Evolutionary conservation across 2,113 vertebrate genomes (phyloP).

Genomic region (Neogobius melanostomus): DNA sequence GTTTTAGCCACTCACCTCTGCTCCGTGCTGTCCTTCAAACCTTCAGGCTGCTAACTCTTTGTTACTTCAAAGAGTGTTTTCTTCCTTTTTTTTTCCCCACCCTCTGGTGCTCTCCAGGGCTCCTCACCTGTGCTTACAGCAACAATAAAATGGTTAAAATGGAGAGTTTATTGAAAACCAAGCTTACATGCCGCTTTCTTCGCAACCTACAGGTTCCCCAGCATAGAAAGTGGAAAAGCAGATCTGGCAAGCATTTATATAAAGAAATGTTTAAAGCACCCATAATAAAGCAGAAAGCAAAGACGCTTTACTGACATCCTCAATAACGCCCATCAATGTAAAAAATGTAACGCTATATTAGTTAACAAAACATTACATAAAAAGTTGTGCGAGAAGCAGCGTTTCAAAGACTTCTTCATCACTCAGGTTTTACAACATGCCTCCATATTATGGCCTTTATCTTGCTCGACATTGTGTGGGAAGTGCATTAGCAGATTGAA

Average conservation of each 20-base stretch:
- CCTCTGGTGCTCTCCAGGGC: neutral
- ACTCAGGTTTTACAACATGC: neutral
- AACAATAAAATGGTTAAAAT: neutral
- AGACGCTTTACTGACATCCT: neutral
- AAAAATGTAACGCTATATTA: no score
- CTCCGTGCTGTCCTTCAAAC: constrained; percentile 28
- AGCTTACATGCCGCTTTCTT: neutral
- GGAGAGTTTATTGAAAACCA: neutral
- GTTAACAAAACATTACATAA: constrained; percentile 1
- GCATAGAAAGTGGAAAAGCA: neutral
- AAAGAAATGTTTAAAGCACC: neutral
- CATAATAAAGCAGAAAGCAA: neutral
- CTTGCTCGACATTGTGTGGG: constrained; percentile 6
- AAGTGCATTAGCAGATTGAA: constrained; percentile 13
- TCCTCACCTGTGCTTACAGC: neutral
- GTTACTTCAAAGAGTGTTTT: constrained; percentile 1
- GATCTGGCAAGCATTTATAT: neutral
- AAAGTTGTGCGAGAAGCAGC: constrained; percentile 1
- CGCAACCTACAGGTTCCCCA: neutral
- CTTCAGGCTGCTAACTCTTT: neutral
- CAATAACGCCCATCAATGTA: neutral
- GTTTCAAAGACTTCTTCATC: neutral
- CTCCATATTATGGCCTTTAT: constrained; percentile 3
- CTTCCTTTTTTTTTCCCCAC: neutral
- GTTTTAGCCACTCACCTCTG: constrained; percentile 27